These are phyloP conservation scores for Lathamus discolor DNA, from an alignment of 2,113 vertebrate species.

Conservation along the genomic window DNA sequence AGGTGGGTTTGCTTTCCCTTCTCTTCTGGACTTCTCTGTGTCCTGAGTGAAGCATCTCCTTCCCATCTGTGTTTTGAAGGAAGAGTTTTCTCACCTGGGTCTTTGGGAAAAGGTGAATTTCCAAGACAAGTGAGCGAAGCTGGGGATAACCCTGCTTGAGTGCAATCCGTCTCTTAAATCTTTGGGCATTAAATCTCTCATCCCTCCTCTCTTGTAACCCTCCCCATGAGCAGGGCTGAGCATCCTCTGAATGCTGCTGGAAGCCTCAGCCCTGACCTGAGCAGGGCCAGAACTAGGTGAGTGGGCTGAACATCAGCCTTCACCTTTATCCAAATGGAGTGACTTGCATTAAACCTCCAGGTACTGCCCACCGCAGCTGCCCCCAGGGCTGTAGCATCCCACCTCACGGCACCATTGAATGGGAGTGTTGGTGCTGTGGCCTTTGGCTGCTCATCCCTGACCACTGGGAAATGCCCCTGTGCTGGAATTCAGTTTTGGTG, in stretches of 20 bases:
- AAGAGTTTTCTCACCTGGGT: not conserved
- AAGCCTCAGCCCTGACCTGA: not conserved
- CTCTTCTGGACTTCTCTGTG: not conserved
- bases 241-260: not conserved
- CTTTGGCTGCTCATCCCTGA: not conserved
- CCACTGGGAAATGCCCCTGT: not conserved
- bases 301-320: not conserved
- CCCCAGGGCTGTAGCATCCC: not conserved
- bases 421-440: accelerated
- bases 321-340: accelerated
- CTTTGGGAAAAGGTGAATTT: not conserved
- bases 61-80: not conserved
- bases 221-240: not conserved
- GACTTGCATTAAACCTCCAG: not conserved
- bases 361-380: not conserved
- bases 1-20: not conserved
- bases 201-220: not conserved
- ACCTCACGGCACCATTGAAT: accelerated
- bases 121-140: not conserved
- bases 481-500: not conserved
- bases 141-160: not conserved
- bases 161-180: not conserved
- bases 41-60: accelerated
- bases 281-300: accelerated
- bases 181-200: not conserved